phyloP scores from a whole-genome alignment of 2,888 invertebrate species.

The Poecilus cupreus region DNA sequence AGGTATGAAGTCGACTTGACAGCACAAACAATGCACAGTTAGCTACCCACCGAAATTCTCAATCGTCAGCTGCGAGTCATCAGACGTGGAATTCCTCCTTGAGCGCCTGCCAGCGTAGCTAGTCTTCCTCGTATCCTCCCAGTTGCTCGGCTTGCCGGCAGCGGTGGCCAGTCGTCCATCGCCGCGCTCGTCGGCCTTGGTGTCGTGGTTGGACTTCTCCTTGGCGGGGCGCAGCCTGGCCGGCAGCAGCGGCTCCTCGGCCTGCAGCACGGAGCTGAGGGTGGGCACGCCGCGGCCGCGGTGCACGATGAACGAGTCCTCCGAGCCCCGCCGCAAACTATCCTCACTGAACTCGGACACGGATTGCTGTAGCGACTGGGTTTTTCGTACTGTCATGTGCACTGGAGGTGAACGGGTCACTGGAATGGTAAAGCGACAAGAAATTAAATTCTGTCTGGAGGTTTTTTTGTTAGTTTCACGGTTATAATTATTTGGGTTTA shows the following conservation, averaged over 20 bases:
- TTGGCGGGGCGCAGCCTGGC: constrained; percentile 77
- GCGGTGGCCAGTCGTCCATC: constrained; percentile 74
- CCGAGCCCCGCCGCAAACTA: constrained; percentile 71
- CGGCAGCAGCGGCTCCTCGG: constrained; percentile 76
- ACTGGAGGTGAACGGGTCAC: constrained; percentile 76
- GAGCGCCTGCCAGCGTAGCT: constrained; percentile 90
- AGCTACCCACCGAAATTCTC: constrained; percentile 85
- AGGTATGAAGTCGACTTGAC: background rate
- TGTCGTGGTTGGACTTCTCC: constrained; percentile 79
- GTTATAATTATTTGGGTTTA: constrained; percentile 34
- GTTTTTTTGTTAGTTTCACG: constrained; percentile 21
- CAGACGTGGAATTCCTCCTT: constrained; percentile 87
- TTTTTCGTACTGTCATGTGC: constrained; percentile 71
- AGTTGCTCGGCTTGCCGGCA: constrained; percentile 91
- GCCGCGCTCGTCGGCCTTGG: constrained; percentile 82
- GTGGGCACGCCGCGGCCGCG: constrained; percentile 87
- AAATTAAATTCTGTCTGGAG: constrained; percentile 24
- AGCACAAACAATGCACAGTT: constrained; percentile 11
- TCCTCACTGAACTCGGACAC: constrained; percentile 71
- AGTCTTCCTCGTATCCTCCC: constrained; percentile 83
- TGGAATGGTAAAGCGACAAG: constrained; percentile 65
- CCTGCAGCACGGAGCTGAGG: constrained; percentile 78
- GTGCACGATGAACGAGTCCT: constrained; percentile 88
- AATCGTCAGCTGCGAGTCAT: constrained; percentile 92
- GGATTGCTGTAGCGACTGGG: constrained; percentile 70